Percentiles rank a stretch among this genome's conserved stretches.
These are phyloP conservation scores for Cladorhizidae sp. DNA, from an alignment of 37 sponge, comb jelly and placozoan genomes.

Conservation along the genomic window DNA sequence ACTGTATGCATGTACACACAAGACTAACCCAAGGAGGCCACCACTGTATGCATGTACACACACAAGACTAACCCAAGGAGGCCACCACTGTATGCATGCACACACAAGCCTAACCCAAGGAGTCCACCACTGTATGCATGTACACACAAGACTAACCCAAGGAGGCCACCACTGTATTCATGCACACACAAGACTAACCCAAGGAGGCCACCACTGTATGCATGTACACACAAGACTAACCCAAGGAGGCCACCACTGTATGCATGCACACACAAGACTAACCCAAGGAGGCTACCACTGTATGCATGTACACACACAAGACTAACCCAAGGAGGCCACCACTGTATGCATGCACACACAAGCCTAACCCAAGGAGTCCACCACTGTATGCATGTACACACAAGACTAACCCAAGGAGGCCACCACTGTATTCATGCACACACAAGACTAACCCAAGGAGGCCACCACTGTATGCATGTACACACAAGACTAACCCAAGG, in stretches of 20 bases:
- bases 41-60: conserved; percentile 9
- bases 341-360: conserved; percentile 10
- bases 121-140: conserved; percentile 18
- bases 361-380: too few relatives aligned
- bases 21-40: too few relatives aligned
- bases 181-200: too few relatives aligned
- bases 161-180: conserved; percentile 49
- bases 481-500: conserved; percentile 76
- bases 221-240: conserved; percentile 55
- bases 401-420: conserved; percentile 83
- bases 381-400: conserved; percentile 9
- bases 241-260: conserved; percentile 64
- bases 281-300: too few relatives aligned
- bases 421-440: conserved; percentile 23
- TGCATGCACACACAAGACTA: not conserved
- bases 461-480: conserved; percentile 18
- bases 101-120: too few relatives aligned
- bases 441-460: too few relatives aligned
- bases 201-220: too few relatives aligned
- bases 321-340: conserved; percentile 79
- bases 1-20: conserved; percentile 11
- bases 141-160: conserved; percentile 73
- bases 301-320: conserved; percentile 7
- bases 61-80: conserved; percentile 84
- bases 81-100: conserved; percentile 36